Conservation (phyloP, 2,888 invertebrate genomes). For the Microchrysa polita region DNA sequence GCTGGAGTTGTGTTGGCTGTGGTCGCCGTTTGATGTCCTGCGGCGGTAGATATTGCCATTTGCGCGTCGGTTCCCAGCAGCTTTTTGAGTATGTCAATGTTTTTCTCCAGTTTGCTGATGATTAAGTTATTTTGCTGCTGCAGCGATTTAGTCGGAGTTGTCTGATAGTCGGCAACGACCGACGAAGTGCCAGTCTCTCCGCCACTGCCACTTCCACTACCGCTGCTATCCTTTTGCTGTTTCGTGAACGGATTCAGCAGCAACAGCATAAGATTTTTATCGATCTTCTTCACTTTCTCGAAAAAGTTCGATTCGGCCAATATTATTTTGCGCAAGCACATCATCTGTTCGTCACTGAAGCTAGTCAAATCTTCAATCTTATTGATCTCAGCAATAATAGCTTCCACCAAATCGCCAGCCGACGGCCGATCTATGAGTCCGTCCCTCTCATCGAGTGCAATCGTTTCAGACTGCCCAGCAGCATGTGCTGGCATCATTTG, state of each 20-base stretch:
- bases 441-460: background rate
- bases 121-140: slow-evolving; percentile 54
- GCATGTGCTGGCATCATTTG: background rate
- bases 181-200: background rate
- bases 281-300: slow-evolving; percentile 60
- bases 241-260: slow-evolving; percentile 60
- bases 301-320: slow-evolving; percentile 58
- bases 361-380: slow-evolving; percentile 58
- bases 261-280: slow-evolving; percentile 60
- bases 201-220: slow-evolving; percentile 44
- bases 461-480: background rate
- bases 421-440: background rate
- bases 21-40: background rate
- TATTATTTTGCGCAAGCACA: slow-evolving; percentile 56
- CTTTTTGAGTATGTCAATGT: slow-evolving; percentile 61
- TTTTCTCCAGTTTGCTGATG: slow-evolving; percentile 60
- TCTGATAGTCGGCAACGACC: background rate
- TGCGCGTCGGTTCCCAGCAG: slow-evolving; percentile 55
- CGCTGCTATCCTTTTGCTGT: slow-evolving; percentile 29
- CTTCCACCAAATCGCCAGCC: slow-evolving; percentile 51
- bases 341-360: slow-evolving; percentile 55
- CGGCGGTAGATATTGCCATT: background rate
- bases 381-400: slow-evolving; percentile 58
- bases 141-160: background rate
- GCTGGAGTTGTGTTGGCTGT: background rate